A percentile compares a stretch with the other conserved stretches of the same genome.
Conservation (phyloP, 2,888 invertebrate genomes). For the Hecatera dysodea region DNA sequence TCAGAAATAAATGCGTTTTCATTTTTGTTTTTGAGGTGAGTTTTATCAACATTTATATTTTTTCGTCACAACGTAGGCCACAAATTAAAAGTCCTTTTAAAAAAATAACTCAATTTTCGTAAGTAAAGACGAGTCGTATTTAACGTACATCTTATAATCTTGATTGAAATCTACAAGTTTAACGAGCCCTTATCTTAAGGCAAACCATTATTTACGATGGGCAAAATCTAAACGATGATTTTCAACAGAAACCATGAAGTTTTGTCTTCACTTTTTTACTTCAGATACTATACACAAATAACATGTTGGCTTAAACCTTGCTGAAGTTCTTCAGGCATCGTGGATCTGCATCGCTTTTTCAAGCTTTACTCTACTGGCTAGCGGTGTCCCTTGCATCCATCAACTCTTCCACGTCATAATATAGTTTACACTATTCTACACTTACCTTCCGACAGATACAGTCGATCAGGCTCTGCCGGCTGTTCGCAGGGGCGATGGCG, state of each 20-base stretch:
- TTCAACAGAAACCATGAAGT: not conserved
- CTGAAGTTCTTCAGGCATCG: not conserved
- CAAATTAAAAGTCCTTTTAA: not conserved
- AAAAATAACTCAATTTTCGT: not conserved
- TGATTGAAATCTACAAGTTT: not conserved
- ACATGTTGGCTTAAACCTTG: not conserved
- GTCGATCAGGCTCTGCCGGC: constrained; percentile 86
- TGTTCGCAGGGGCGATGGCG: constrained; percentile 88
- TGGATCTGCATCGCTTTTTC: no score
- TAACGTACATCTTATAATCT: not conserved
- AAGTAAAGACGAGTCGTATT: not conserved
- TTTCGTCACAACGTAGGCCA: not conserved
- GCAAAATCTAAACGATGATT: not conserved
- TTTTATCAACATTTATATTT: not conserved
- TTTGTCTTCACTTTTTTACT: not conserved
- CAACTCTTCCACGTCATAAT: not conserved
- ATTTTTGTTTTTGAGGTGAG: constrained; percentile 9
- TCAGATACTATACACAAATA: not conserved
- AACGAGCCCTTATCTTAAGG: no score
- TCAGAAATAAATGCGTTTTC: constrained; percentile 2
- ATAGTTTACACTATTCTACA: not conserved
- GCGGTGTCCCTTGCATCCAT: no score
- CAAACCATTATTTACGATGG: not conserved
- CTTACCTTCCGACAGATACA: constrained; percentile 88
- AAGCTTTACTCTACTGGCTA: no score